phyloP scores from a whole-genome alignment of 2,797 vertebrate genomes.

The Mormyrus proboscirostris region DNA sequence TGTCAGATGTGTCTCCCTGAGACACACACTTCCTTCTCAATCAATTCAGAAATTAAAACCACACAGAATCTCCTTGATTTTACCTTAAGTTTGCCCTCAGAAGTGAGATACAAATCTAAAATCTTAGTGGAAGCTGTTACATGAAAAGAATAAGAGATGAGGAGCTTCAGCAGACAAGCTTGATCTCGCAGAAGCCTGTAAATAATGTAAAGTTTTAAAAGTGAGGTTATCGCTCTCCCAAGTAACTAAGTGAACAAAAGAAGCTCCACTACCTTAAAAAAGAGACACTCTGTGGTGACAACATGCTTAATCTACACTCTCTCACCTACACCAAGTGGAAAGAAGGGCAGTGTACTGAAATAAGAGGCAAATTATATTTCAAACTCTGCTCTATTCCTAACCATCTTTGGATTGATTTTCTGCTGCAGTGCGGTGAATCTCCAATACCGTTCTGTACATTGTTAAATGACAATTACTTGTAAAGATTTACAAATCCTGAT shows the following conservation, averaged over 20 bases:
- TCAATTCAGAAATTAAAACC: constrained; percentile 25
- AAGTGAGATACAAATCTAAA: constrained; percentile 20
- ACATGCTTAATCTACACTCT: constrained; percentile 7
- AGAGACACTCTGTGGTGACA: constrained; percentile 4
- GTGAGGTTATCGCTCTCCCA: constrained; percentile 25
- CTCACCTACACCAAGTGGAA: constrained; percentile 1
- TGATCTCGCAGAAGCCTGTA: constrained; percentile 26
- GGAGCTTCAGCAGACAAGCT: constrained; percentile 21
- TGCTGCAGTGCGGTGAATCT: constrained; percentile 8
- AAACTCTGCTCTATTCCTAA: constrained; percentile 14
- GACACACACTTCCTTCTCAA: constrained; percentile 3
- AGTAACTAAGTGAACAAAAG: constrained; percentile 22
- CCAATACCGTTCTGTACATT: not conserved
- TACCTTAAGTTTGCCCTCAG: constrained; percentile 20
- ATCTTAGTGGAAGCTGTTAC: constrained; percentile 20
- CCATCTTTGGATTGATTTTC: not conserved
- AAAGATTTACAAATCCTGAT: constrained; percentile 14
- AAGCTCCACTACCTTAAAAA: not conserved
- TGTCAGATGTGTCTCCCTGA: constrained; percentile 4
- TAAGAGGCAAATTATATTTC: constrained; percentile 7
- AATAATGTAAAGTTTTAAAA: constrained; percentile 29
- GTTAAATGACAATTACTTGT: constrained; percentile 8
- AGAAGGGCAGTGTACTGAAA: not conserved
- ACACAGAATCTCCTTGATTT: constrained; percentile 15
- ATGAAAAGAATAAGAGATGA: constrained; percentile 26